Conservation (phyloP, 2,888 invertebrate genomes). For the Dryomyza anilis region DNA sequence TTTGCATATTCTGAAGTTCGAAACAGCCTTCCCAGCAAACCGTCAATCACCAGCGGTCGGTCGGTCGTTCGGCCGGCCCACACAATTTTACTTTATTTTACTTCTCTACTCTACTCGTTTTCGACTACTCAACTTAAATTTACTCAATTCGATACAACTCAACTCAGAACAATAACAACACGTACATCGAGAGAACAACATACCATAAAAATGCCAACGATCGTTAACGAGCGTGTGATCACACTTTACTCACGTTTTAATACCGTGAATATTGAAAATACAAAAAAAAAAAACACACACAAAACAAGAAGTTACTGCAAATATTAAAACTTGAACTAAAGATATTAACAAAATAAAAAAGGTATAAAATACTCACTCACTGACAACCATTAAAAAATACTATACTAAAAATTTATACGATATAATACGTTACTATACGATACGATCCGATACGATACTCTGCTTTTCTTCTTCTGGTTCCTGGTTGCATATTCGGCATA, state of each 20-base stretch:
- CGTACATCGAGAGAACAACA: neutral
- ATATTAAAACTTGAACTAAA: too few species aligned
- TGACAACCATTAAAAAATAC: neutral
- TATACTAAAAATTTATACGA: too few species aligned
- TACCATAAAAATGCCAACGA: too few species aligned
- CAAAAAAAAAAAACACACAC: slow-evolving; percentile 22
- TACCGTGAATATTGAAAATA: neutral
- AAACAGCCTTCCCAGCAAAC: too few species aligned
- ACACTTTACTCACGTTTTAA: slow-evolving; percentile 19
- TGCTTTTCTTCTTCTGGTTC: slow-evolving; percentile 40
- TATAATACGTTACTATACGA: too few species aligned
- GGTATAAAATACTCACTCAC: neutral
- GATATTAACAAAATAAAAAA: neutral
- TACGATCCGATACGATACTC: too few species aligned
- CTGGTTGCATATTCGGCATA: slow-evolving; percentile 56
- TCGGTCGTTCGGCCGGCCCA: too few species aligned
- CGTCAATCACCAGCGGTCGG: too few species aligned
- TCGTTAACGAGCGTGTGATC: too few species aligned
- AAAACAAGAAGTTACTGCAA: slow-evolving; percentile 7
- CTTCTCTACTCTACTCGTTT: neutral
- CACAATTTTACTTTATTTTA: neutral
- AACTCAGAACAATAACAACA: neutral
- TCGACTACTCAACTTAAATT: neutral
- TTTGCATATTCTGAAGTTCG: too few species aligned
- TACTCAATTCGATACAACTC: neutral